Percentiles rank a stretch among this genome's conserved stretches.
phyloP scores from a whole-genome alignment of 1,140 invertebrate species.

The Drosophila oshimai region DNA sequence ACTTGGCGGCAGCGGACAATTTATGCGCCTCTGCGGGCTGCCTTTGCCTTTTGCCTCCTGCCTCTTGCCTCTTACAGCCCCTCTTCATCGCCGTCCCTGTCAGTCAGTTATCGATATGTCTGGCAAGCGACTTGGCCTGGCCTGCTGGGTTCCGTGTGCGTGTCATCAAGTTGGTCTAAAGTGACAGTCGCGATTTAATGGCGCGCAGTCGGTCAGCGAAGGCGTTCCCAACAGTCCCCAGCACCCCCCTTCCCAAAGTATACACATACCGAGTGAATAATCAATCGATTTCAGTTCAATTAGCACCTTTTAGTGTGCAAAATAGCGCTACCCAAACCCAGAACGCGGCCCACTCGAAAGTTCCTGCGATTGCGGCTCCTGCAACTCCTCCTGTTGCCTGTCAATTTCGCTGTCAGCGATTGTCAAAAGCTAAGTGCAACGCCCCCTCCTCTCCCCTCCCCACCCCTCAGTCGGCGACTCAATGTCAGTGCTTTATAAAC shows the following conservation, averaged over 20 bases:
- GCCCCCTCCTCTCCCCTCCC: neutral
- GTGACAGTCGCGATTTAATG: slow-evolving; percentile 82
- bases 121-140: slow-evolving; percentile 12
- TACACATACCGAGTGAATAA: slow-evolving; percentile 60
- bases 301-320: slow-evolving; percentile 80
- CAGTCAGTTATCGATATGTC: slow-evolving; percentile 54
- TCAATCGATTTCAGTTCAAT: slow-evolving; percentile 79
- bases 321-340: slow-evolving; percentile 62
- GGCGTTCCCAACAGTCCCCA: slow-evolving; percentile 33
- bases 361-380: slow-evolving; percentile 16
- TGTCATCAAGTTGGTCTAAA: slow-evolving; percentile 82
- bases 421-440: slow-evolving; percentile 76
- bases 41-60: slow-evolving; percentile 8
- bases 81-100: neutral
- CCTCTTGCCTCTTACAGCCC: slow-evolving; percentile 5
- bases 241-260: neutral
- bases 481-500: slow-evolving; percentile 66
- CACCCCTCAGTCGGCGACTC: slow-evolving; percentile 20
- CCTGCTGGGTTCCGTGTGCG: slow-evolving; percentile 61
- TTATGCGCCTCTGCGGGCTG: slow-evolving; percentile 59
- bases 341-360: slow-evolving; percentile 37
- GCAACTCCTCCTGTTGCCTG: slow-evolving; percentile 26
- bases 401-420: slow-evolving; percentile 61
- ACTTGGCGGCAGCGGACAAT: slow-evolving; percentile 74
- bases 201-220: slow-evolving; percentile 60